These are phyloP conservation scores for Gyrodactylus salaris DNA, from an alignment of 1,140 invertebrate species.

Conservation along the genomic window DNA sequence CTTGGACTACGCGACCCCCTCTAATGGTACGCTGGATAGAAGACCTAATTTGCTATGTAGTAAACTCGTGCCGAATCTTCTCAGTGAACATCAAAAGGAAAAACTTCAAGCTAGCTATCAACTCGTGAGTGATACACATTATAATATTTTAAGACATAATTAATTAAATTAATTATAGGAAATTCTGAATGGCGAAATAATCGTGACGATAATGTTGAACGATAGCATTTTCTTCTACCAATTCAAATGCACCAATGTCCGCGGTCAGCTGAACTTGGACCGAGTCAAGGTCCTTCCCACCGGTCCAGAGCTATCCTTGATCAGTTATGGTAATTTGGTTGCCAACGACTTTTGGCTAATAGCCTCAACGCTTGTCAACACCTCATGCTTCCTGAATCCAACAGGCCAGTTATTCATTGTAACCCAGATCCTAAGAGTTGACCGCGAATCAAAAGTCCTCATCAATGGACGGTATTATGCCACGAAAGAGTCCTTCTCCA, in stretches of 20 bases:
- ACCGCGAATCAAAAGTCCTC: not conserved
- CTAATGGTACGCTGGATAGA: not conserved
- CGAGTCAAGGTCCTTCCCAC: not conserved
- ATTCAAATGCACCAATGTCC: not conserved
- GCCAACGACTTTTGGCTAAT: not conserved
- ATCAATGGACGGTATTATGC: no score
- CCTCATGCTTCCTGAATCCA: not conserved
- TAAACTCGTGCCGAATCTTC: not conserved
- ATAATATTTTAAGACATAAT: no score
- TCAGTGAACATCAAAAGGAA: no score
- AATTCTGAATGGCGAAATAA: not conserved
- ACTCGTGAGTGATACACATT: no score
- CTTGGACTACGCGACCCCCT: not conserved
- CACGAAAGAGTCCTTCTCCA: not conserved
- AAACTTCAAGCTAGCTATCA: no score
- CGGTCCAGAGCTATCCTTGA: not conserved
- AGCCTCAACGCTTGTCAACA: not conserved
- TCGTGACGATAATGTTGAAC: not conserved
- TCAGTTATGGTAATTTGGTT: not conserved
- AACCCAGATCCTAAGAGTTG: not conserved
- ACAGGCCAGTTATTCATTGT: not conserved
- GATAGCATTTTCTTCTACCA: not conserved
- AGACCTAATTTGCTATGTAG: not conserved
- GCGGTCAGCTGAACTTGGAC: not conserved
- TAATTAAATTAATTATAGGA: no score